Evolutionary conservation across 2,888 invertebrate genomes (phyloP).

Genomic region (Temnothorax ravouxi): DNA sequence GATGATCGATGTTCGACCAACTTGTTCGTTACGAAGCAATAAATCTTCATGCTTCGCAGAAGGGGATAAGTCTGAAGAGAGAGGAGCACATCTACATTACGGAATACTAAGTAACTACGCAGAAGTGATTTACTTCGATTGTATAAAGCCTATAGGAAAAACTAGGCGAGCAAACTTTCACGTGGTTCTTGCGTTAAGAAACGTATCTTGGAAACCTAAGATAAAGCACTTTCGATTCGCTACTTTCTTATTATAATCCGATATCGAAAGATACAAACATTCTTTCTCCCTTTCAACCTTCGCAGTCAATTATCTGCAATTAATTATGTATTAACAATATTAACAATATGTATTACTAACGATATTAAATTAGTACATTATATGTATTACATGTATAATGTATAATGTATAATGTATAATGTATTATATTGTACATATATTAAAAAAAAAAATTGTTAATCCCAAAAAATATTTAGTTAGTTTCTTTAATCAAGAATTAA

Average conservation of each 20-base stretch:
- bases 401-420: not conserved
- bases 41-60: not conserved
- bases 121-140: constrained; percentile 45
- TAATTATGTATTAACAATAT: not conserved
- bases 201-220: not conserved
- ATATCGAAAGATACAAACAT: not conserved
- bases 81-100: not conserved
- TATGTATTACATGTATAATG: not conserved
- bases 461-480: no score
- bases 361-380: not conserved
- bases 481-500: no score
- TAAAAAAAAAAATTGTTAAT: no score
- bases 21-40: not conserved
- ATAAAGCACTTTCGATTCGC: not conserved
- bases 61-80: not conserved
- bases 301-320: not conserved
- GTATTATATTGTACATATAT: not conserved
- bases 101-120: constrained; percentile 47
- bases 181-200: not conserved
- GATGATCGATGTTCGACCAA: not conserved
- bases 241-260: not conserved
- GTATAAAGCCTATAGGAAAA: constrained; percentile 10
- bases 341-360: not conserved
- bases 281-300: not conserved
- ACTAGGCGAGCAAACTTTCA: constrained; percentile 7